Base-by-base conservation (phyloP, 1,140 invertebrate species). In the Leptinotarsa undecemlineata region DNA sequence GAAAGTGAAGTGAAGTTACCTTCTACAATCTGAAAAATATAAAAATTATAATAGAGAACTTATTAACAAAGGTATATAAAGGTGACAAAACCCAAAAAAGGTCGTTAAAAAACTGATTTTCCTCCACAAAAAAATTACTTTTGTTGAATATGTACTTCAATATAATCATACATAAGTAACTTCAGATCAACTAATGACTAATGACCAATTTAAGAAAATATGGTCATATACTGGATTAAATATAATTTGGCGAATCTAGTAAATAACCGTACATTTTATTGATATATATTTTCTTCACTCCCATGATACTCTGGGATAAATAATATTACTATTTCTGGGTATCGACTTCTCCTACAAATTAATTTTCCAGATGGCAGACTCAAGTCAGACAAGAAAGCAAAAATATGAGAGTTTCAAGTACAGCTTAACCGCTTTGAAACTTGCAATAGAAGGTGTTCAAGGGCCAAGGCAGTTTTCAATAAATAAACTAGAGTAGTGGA, bases 401-500 rank as follows among this genome's bases (percentile, higher is more conserved):
- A 57, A 57, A n/a, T 57, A 57, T 57, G 51, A 57, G n/a, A 15
- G 51, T 57, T 57, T n/a, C 51, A 57, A 33, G 6, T 33, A 33
- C 33, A 33, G 33, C 33, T 33, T 8, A 11, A 33, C 33, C 33
- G 33, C 33, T 33, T 33, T 11, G 33, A 33, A 33, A n/a, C 51
- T 17, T 15, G 51, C 51, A 15, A 57, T 57, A 57, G 14, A 57
- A 57, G 14, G 15, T 57, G 51, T 57, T 17, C 51, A 57, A 57
- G 51, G 51, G n/a, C 51, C 51, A 57, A 57, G 51, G n/a, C 3
- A 57, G 51, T 1, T 57, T n/a, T 57, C n/a, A 57, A 57, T 57
- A 70, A 17, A 57, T 57, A 15, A 15, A 57, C n/a, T 57, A n/a
- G n/a, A 57, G 48, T 17, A 57, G 15, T 77, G 74, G 74, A 68